Percentiles rank a stretch among this genome's conserved stretches.
Conservation (phyloP, 2,113 vertebrate genomes). For the Peromyscus maniculatus region DNA sequence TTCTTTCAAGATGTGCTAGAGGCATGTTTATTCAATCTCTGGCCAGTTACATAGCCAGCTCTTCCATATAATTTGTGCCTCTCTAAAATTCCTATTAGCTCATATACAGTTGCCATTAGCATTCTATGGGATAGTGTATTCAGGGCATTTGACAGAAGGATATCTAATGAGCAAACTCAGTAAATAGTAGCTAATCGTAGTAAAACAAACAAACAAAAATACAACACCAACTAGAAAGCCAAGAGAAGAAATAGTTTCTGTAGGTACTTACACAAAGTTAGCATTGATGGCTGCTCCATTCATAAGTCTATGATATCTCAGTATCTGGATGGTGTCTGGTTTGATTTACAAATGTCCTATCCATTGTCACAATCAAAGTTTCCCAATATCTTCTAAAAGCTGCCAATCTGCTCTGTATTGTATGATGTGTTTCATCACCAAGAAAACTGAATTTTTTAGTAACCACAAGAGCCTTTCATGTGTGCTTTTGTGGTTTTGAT, state of each 20-base stretch:
- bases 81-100: not conserved
- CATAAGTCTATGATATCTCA: not conserved
- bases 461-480: not conserved
- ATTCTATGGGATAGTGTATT: not conserved
- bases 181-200: not conserved
- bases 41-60: not conserved
- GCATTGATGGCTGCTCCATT: not conserved
- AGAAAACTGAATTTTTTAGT: slow-evolving; percentile 29
- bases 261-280: not conserved
- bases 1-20: not conserved
- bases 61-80: not conserved
- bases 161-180: not conserved
- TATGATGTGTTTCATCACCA: not conserved
- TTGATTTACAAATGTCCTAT: not conserved
- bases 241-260: not conserved
- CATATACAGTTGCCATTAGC: not conserved
- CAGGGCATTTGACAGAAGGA: not conserved
- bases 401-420: not conserved
- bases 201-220: not conserved
- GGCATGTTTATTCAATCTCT: not conserved
- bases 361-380: not conserved
- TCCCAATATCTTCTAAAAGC: not conserved
- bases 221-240: not conserved
- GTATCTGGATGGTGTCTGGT: not conserved
- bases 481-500: not conserved